Evolutionary conservation across 2,113 vertebrate species (phyloP).

Genomic region (Acanthochromis polyacanthus): DNA sequence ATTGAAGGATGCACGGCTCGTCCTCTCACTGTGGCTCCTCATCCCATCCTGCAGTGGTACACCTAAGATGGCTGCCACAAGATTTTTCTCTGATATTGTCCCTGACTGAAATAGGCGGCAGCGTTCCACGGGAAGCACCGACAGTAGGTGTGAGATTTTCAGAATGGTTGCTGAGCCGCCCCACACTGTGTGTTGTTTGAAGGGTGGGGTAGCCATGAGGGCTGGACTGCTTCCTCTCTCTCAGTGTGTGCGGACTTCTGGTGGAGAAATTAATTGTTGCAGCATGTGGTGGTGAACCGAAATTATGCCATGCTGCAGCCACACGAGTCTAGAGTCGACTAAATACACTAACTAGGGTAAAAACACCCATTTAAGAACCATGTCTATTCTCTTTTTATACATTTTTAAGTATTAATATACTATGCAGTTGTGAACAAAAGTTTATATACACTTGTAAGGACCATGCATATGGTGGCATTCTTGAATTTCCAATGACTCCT

Average conservation of each 20-base stretch:
- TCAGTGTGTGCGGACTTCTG: slow-evolving; percentile 12
- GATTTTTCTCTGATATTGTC: slow-evolving; percentile 51
- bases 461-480: no score
- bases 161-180: not conserved
- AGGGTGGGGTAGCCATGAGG: slow-evolving; percentile 50
- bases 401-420: no score
- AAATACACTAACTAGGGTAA: no score
- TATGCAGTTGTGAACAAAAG: no score
- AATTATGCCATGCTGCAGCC: slow-evolving; percentile 11
- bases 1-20: slow-evolving; percentile 50
- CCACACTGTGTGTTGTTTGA: not conserved
- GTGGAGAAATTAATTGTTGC: slow-evolving; percentile 51
- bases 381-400: no score
- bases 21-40: slow-evolving; percentile 37
- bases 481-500: no score
- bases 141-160: slow-evolving; percentile 7
- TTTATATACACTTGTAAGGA: no score
- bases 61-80: slow-evolving; percentile 82
- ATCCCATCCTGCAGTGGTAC: slow-evolving; percentile 58
- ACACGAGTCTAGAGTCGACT: not conserved
- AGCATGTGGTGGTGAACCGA: slow-evolving; percentile 34
- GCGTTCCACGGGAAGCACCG: slow-evolving; percentile 31
- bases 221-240: not conserved
- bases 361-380: no score
- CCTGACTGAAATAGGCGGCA: slow-evolving; percentile 57